Evolutionary conservation across 1,140 invertebrate species (phyloP).

Genomic region (Lysiphlebus fabarum): DNA sequence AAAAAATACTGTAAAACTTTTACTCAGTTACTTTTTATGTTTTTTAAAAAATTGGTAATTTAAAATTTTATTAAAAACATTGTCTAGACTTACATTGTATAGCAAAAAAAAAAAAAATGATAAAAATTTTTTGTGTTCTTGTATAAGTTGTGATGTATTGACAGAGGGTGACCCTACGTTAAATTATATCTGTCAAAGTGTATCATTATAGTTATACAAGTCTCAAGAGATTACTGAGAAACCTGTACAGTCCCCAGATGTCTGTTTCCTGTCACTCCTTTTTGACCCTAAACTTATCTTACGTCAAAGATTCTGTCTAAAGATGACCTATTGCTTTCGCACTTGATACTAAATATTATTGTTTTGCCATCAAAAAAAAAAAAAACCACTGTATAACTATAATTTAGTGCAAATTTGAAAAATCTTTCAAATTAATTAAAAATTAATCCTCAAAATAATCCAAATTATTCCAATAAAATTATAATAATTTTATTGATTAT

Average conservation of each 20-base stretch:
- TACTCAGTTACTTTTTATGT: too few relatives aligned
- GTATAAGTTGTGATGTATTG: slow-evolving; percentile 1
- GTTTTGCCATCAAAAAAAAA: slow-evolving; percentile 10
- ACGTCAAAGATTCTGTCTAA: not conserved
- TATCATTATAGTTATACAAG: not conserved
- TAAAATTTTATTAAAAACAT: too few relatives aligned
- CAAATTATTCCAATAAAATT: not conserved
- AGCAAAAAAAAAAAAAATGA: too few relatives aligned
- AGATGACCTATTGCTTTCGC: slow-evolving; percentile 7
- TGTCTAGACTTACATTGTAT: too few relatives aligned
- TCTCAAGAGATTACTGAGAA: not conserved
- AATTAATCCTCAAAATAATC: not conserved
- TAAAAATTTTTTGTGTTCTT: too few relatives aligned
- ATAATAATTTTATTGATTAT: too few relatives aligned
- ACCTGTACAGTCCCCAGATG: slow-evolving; percentile 12
- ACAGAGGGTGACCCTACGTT: slow-evolving; percentile 4
- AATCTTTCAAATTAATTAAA: not conserved
- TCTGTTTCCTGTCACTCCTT: slow-evolving; percentile 24
- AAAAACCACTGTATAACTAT: not conserved
- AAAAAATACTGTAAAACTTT: too few relatives aligned
- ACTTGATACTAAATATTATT: slow-evolving; percentile 2
- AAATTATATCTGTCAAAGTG: not conserved
- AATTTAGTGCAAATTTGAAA: too few relatives aligned
- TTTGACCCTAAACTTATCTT: slow-evolving; percentile 8
- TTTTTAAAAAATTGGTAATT: too few relatives aligned